Percentiles rank a stretch among this genome's conserved stretches.
phyloP scores from a whole-genome alignment of 2,888 invertebrate species.

The Drosophila aldrichi region DNA sequence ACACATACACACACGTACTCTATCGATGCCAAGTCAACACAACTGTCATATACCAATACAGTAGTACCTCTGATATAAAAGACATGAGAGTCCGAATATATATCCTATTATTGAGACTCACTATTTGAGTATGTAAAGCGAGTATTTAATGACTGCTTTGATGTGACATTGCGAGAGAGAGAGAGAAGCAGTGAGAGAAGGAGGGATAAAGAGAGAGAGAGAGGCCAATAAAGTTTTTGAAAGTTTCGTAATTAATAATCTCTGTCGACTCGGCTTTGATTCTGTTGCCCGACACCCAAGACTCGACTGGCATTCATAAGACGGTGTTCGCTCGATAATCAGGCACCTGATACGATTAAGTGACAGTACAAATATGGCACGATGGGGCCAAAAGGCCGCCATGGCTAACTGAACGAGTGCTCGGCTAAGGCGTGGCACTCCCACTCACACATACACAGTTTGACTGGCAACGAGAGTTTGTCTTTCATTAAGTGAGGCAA shows the following conservation, averaged over 20 bases:
- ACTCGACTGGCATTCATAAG: neutral
- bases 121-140: constrained; percentile 3
- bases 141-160: constrained; percentile 75
- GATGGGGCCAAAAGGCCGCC: constrained; percentile 14
- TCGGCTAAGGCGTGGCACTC: constrained; percentile 3
- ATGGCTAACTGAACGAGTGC: constrained; percentile 15
- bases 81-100: neutral
- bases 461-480: constrained; percentile 59
- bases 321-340: constrained; percentile 21
- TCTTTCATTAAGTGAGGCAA: constrained; percentile 67
- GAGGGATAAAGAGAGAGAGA: neutral
- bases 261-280: constrained; percentile 49
- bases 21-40: too few species aligned
- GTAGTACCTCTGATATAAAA: constrained; percentile 3
- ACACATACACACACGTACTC: too few species aligned
- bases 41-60: neutral
- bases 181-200: neutral
- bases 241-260: constrained; percentile 62
- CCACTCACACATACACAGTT: constrained; percentile 19
- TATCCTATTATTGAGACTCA: constrained; percentile 1
- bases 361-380: constrained; percentile 28
- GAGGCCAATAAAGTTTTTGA: constrained; percentile 23
- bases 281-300: neutral
- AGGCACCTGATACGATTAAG: constrained; percentile 33
- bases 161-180: constrained; percentile 38